Base-by-base conservation (phyloP, 2,113 vertebrate genomes). In the Peucedramus taeniatus region DNA sequence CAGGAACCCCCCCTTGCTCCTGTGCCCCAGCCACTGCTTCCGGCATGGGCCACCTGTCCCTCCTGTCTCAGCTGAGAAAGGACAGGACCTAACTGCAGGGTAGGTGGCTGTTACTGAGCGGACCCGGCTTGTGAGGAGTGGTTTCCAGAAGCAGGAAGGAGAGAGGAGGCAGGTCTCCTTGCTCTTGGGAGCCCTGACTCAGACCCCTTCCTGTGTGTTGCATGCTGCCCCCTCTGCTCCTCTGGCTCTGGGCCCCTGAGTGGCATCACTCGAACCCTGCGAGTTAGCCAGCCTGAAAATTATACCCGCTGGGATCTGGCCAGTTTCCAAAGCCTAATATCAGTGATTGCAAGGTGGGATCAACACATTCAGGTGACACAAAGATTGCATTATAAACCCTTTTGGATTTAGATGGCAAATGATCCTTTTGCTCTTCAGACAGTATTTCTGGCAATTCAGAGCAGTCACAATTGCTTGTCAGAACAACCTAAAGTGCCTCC, bases 401-500 rank as follows among this genome's bases (percentile, higher is more conserved):
- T 92, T 91, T 40, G 90, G 92, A 87, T 96, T 94, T 94, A 75
- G 95, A 61, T 79, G 61, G 95, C 63, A 49, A 95, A 90, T 37
- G 76, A 95, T 95, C 89, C 81, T 87, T 96, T 96, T 96, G 83
- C 96, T 97, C 96, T 92, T 96, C 96, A 93, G 95, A 87, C 64
- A 1, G 92, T 84, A 93, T 96, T 94, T 96, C 96, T 96, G 96
- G 95, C 95, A 97, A 89, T 96, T 95, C 90, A 82, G 80, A 92
- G 80, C 85, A 94, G 69, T 93, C 93, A 97, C 94, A 97, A 96
- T 96, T 93, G 95, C 94, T 94, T 31, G 90, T 95, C 95, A 94
- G 96, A 96, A 96, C 92, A 95, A 97, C 96, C 93, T 82, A 96
- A 96, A 97, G 96, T 97, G 94, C 96, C 95, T 97, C 95, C 92